These are phyloP conservation scores for Timema cristinae DNA, from an alignment of 2,888 invertebrate species.

Conservation along the genomic window DNA sequence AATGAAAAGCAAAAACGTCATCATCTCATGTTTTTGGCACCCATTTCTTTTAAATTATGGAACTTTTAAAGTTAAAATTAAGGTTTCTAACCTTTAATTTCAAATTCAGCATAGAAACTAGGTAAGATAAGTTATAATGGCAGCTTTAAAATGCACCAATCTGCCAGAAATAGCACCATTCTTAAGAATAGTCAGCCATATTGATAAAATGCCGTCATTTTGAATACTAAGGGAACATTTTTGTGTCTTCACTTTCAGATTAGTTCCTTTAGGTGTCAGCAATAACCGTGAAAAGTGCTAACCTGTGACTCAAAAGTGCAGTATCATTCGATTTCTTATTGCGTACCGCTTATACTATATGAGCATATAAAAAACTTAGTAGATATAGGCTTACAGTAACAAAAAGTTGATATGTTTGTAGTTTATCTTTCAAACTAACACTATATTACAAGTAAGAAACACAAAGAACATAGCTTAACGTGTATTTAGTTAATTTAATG, in stretches of 20 bases:
- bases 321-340: neutral
- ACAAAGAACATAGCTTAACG: too few relatives aligned
- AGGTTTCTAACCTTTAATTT: neutral
- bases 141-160: neutral
- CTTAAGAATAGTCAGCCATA: neutral
- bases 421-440: too few relatives aligned
- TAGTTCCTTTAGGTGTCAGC: neutral
- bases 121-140: neutral
- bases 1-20: neutral
- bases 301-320: conserved; percentile 8
- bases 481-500: too few relatives aligned
- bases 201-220: neutral
- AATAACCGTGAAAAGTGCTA: neutral
- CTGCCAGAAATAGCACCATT: neutral
- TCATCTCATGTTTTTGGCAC: neutral
- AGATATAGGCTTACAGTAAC: too few relatives aligned
- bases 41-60: neutral
- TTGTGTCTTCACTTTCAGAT: neutral
- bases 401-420: too few relatives aligned
- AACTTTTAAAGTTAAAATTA: neutral
- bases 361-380: neutral
- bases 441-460: too few relatives aligned
- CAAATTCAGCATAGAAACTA: neutral
- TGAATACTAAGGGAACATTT: neutral
- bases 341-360: neutral